phyloP scores from a whole-genome alignment of 2,888 invertebrate species.

The Phorcus lineatus region DNA sequence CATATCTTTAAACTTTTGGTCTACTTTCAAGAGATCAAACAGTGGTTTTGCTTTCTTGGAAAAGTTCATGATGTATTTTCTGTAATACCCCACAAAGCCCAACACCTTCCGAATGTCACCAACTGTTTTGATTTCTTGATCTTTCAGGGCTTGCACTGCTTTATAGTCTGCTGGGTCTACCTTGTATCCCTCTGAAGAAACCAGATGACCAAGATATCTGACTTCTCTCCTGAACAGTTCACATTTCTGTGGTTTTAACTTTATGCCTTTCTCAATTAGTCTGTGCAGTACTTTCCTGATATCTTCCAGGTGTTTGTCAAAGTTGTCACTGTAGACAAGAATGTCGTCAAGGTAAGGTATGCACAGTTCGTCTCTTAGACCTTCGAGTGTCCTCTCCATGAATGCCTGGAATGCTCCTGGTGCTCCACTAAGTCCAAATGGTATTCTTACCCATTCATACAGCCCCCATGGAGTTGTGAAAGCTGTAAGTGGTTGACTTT shows the following conservation, averaged over 20 bases:
- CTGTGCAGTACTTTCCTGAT: background rate
- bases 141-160: background rate
- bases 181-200: slow-evolving; percentile 12
- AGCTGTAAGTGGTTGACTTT: slow-evolving; percentile 33
- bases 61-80: background rate
- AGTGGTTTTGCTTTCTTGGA: background rate
- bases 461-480: slow-evolving; percentile 38
- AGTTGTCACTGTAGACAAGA: background rate
- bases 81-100: slow-evolving; percentile 13
- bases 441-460: slow-evolving; percentile 36
- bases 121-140: background rate
- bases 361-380: slow-evolving; percentile 17
- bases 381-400: slow-evolving; percentile 34
- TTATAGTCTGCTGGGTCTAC: background rate
- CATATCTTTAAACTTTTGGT: too few relatives aligned
- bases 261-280: background rate
- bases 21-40: slow-evolving; percentile 6
- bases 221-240: background rate
- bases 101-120: slow-evolving; percentile 15
- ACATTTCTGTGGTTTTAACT: background rate
- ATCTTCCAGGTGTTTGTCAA: background rate
- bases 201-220: background rate
- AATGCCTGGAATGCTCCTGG: slow-evolving; percentile 28
- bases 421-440: slow-evolving; percentile 37
- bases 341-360: slow-evolving; percentile 14